A percentile compares a stretch with the other conserved stretches of the same genome.
phyloP scores from a whole-genome alignment of 2,113 vertebrate species.

The Butastur rufipennis region DNA sequence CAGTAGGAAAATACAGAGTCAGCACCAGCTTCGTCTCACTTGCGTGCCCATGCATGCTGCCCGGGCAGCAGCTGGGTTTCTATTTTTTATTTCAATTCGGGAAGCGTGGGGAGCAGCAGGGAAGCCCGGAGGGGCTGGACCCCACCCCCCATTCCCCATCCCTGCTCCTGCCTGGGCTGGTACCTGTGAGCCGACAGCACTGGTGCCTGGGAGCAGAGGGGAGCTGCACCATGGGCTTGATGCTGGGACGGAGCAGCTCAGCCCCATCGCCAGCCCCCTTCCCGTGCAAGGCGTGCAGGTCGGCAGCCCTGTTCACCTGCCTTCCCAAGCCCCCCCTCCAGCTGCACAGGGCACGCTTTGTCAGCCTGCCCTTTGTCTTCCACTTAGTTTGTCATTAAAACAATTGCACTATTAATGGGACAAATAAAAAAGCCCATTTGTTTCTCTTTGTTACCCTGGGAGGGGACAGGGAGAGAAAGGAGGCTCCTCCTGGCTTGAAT shows the following conservation, averaged over 20 bases:
- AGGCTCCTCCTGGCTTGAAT: background rate
- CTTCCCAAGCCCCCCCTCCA: rapidly evolving
- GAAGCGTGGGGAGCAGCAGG: background rate
- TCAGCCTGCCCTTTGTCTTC: background rate
- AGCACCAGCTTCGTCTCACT: background rate
- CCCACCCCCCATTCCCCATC: rapidly evolving
- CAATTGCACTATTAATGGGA: background rate
- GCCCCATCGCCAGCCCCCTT: rapidly evolving
- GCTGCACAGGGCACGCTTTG: rapidly evolving
- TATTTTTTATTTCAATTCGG: background rate
- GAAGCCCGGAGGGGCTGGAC: background rate
- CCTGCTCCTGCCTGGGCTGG: background rate
- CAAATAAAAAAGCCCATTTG: background rate
- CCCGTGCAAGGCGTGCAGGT: no score
- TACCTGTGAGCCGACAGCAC: background rate
- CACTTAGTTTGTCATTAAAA: background rate
- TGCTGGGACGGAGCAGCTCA: background rate
- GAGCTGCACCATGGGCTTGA: background rate
- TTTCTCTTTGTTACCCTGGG: background rate
- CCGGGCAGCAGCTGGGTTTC: background rate
- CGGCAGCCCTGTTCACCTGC: background rate
- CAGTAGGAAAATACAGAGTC: background rate
- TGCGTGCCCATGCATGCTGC: rapidly evolving
- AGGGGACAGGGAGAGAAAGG: background rate
- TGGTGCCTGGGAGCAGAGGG: rapidly evolving